phyloP scores from a whole-genome alignment of 2,797 vertebrate species.

The Brachymystax lenok region DNA sequence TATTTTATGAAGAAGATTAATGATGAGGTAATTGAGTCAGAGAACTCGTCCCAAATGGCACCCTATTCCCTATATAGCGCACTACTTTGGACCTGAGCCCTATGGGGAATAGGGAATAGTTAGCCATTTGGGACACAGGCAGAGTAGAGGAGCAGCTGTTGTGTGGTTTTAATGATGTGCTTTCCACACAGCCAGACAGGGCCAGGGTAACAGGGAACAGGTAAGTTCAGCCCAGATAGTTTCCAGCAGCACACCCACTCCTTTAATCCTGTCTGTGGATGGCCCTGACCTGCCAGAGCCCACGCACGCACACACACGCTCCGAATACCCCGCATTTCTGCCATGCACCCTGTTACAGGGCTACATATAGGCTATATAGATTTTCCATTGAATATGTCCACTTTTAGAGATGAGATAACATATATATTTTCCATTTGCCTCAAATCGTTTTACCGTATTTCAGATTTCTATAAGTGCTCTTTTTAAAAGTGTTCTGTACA shows the following conservation, averaged over 20 bases:
- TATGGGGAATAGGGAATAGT: neutral
- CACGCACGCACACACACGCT: neutral
- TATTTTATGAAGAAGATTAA: neutral
- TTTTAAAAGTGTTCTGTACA: neutral
- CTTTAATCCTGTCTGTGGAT: slow-evolving; percentile 47
- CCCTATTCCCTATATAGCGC: neutral
- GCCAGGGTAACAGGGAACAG: slow-evolving; percentile 39
- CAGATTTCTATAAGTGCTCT: neutral
- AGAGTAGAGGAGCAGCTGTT: neutral
- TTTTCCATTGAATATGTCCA: too few species aligned
- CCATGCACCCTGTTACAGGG: too few species aligned
- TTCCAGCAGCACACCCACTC: slow-evolving; percentile 63
- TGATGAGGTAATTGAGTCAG: neutral
- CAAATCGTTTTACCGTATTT: neutral
- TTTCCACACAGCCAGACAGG: slow-evolving; percentile 45
- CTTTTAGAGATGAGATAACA: too few species aligned
- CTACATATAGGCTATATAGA: too few species aligned
- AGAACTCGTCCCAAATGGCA: neutral
- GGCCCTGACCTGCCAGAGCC: neutral
- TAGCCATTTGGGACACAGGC: neutral
- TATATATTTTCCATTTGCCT: too few species aligned
- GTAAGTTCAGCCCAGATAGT: slow-evolving; percentile 54
- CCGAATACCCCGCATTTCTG: too few species aligned
- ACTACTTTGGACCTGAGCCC: neutral
- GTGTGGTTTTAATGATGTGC: slow-evolving; percentile 42